These are phyloP conservation scores for Amiota mariae DNA, from an alignment of 2,888 invertebrate species.

Conservation along the genomic window DNA sequence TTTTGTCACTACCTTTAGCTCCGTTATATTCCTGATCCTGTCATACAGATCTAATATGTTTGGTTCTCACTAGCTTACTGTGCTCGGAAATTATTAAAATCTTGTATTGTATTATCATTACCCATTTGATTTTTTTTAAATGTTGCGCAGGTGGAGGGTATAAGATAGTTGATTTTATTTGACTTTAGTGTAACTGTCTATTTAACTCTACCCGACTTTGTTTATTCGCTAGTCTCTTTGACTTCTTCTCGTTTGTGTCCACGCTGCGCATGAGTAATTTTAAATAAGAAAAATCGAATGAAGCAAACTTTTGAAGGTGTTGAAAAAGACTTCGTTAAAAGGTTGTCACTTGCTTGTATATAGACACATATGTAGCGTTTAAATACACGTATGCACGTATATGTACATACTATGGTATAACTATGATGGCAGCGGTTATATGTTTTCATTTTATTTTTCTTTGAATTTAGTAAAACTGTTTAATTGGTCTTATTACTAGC, in stretches of 20 bases:
- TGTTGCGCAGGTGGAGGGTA: background rate
- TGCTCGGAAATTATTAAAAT: no score
- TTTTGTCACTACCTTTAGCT: no score
- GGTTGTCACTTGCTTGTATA: background rate
- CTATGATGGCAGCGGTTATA: conserved; percentile 21
- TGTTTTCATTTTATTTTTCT: conserved; percentile 58
- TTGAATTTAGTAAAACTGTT: conserved; percentile 5
- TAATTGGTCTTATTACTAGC: no score
- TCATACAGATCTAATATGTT: no score
- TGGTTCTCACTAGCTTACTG: no score
- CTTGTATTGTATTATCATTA: background rate
- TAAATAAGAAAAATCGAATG: conserved; percentile 49
- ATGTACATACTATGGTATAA: background rate
- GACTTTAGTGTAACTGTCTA: background rate
- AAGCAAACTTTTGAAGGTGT: conserved; percentile 54
- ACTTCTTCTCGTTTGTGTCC: conserved; percentile 11
- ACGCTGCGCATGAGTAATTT: conserved; percentile 57
- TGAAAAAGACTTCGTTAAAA: background rate
- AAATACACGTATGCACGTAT: background rate
- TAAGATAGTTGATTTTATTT: background rate
- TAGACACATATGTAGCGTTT: background rate
- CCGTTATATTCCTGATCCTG: no score
- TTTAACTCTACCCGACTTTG: conserved; percentile 22
- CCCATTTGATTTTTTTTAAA: background rate
- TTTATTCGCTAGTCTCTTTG: conserved; percentile 20